Base-by-base conservation (phyloP, 2,113 vertebrate species). In the Rallus limicola region DNA sequence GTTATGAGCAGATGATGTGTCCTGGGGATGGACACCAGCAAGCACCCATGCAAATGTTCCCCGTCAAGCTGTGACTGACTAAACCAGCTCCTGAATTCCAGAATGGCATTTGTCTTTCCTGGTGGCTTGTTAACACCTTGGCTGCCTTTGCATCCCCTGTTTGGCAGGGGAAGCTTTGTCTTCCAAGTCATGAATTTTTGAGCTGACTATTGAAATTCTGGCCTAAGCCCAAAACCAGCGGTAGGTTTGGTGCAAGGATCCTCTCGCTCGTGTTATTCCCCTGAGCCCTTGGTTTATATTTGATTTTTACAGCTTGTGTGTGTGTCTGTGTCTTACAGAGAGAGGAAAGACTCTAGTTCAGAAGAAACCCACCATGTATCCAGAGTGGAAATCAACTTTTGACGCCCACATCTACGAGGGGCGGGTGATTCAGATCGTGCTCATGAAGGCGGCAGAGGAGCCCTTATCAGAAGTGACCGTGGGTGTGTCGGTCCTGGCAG, bases 361-460 rank as follows among this genome's bases (percentile, higher is more conserved):
- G 97, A 98, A 96, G 97, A 99, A 99, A 82, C 99, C 99, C 19
- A 99, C 99, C 70, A 99, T 99, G 99, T 99, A 99, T 71, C 99
- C 99, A 0, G 99, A 99, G 36, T 99, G 99, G 99, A 99, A 99
- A 88, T 98, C 99, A 3, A 97, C 98, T 5, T 99, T 99, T 33
- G 99, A 99, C 0, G 99, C 99, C 14, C 99, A 99, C 97, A 99
- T 99, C 96, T 99, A 99, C 0, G 99, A 99, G 95, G 99, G 99
- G 12, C 98, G 99, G 1, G 99, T 99, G 64, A 99, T 99, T 60
- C 99, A 99, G 97, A 98, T 99, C 12, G 97, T 99, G 76, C 98
- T 99, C 95, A 99, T 99, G 99, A 99, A 98, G 86, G 99, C 99
- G 1, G 98, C 99, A 0, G 99, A 99, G 69, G 99, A 99, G 94